Evolutionary conservation across 2,797 vertebrate genomes (phyloP).

Genomic region (Malurus splendens): DNA sequence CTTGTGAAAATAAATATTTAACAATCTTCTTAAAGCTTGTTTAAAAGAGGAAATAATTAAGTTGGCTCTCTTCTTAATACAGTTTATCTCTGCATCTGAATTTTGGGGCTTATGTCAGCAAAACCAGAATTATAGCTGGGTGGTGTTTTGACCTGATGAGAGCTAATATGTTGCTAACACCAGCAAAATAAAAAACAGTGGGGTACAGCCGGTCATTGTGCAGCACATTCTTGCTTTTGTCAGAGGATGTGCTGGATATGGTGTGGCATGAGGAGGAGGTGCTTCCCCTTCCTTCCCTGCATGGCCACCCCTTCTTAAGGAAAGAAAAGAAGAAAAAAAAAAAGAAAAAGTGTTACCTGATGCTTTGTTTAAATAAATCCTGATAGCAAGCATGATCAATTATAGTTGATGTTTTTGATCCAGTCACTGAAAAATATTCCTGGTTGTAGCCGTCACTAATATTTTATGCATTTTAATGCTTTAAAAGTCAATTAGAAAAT

Average conservation of each 20-base stretch:
- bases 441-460: background rate
- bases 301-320: background rate
- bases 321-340: background rate
- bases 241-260: constrained; percentile 9
- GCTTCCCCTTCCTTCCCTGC: background rate
- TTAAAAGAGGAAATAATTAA: constrained; percentile 37
- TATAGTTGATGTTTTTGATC: background rate
- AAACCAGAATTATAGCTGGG: background rate
- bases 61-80: background rate
- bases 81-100: constrained; percentile 5
- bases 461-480: constrained; percentile 15
- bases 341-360: fast-evolving
- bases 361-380: background rate
- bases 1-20: constrained; percentile 57
- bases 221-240: constrained; percentile 22
- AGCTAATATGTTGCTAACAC: background rate
- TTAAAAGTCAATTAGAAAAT: constrained; percentile 42
- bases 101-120: constrained; percentile 27
- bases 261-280: background rate
- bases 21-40: constrained; percentile 33
- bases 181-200: background rate
- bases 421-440: background rate
- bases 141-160: background rate
- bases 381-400: background rate
- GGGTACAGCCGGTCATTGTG: background rate